These are phyloP conservation scores for Cheilosia soror DNA, from an alignment of 2,888 invertebrate species.

Conservation along the genomic window DNA sequence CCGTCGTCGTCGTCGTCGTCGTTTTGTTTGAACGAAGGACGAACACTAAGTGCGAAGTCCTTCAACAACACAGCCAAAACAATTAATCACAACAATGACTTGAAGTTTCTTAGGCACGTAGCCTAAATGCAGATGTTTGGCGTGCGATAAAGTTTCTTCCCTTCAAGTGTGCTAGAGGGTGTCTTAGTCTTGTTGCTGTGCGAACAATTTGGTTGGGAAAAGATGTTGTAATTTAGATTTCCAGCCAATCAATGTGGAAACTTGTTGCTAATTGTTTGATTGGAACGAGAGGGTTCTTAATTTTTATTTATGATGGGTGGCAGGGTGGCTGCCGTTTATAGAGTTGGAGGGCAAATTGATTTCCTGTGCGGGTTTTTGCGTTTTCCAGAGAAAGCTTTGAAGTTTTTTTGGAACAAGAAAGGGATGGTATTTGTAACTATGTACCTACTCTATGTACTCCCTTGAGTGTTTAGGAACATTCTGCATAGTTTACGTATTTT, in stretches of 20 bases:
- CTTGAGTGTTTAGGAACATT: no score
- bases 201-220: not conserved
- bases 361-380: not conserved
- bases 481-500: no score
- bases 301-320: slow-evolving; percentile 27
- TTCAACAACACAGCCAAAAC: slow-evolving; percentile 55
- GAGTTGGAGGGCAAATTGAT: not conserved
- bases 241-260: slow-evolving; percentile 60
- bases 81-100: slow-evolving; percentile 74
- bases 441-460: no score
- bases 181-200: not conserved
- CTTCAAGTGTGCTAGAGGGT: slow-evolving; percentile 18
- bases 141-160: slow-evolving; percentile 69
- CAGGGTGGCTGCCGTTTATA: not conserved
- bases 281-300: slow-evolving; percentile 46
- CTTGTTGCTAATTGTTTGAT: slow-evolving; percentile 73
- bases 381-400: not conserved
- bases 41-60: slow-evolving; percentile 20
- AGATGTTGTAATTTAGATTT: slow-evolving; percentile 68
- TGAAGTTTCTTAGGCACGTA: slow-evolving; percentile 69
- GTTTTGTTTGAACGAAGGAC: slow-evolving; percentile 16
- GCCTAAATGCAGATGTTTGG: slow-evolving; percentile 69
- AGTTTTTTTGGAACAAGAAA: not conserved
- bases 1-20: slow-evolving; percentile 9
- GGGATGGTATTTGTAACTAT: no score